Percentiles rank a stretch among this genome's conserved stretches.
These are phyloP conservation scores for Meleagris gallopavo DNA, from an alignment of 2,113 vertebrate species.

Conservation along the genomic window DNA sequence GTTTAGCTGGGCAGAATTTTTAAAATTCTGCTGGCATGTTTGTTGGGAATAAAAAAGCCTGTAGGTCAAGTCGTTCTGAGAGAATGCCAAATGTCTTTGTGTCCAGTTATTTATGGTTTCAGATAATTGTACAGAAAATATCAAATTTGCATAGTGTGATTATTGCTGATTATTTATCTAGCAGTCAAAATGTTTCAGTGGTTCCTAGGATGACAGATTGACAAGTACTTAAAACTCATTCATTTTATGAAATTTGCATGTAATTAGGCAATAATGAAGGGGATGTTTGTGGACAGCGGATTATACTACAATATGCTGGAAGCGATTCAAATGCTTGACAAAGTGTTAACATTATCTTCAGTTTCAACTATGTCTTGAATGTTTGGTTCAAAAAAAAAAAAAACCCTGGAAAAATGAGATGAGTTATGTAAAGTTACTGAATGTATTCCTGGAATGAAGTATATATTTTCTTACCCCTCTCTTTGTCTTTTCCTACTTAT, in stretches of 20 bases:
- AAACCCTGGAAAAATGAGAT: slow-evolving; percentile 61
- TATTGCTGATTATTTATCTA: slow-evolving; percentile 99
- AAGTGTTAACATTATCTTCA: slow-evolving; percentile 86
- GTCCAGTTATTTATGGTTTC: slow-evolving; percentile 96
- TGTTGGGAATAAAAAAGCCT: slow-evolving; percentile 78
- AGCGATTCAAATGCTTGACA: slow-evolving; percentile 86
- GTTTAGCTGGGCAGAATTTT: slow-evolving; percentile 74
- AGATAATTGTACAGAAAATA: slow-evolving; percentile 99
- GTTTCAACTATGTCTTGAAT: slow-evolving; percentile 81
- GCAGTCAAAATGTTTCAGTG: slow-evolving; percentile 98
- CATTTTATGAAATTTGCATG: slow-evolving; percentile 99
- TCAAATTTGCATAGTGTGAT: slow-evolving; percentile 99
- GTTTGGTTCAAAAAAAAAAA: slow-evolving; percentile 76
- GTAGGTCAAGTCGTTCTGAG: slow-evolving; percentile 84
- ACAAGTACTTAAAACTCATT: slow-evolving; percentile 99
- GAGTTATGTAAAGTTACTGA: slow-evolving; percentile 66
- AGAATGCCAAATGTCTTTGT: slow-evolving; percentile 98
- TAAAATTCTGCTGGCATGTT: slow-evolving; percentile 77
- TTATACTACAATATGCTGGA: slow-evolving; percentile 90
- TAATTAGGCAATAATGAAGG: slow-evolving; percentile 98
- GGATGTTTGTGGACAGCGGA: slow-evolving; percentile 92
- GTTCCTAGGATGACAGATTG: slow-evolving; percentile 97
- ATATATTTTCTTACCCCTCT: background rate
- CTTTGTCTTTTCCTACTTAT: slow-evolving; percentile 17
- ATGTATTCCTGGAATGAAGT: slow-evolving; percentile 69